Evolutionary conservation across 2,113 vertebrate genomes (phyloP).

Genomic region (Atractosteus spatula): DNA sequence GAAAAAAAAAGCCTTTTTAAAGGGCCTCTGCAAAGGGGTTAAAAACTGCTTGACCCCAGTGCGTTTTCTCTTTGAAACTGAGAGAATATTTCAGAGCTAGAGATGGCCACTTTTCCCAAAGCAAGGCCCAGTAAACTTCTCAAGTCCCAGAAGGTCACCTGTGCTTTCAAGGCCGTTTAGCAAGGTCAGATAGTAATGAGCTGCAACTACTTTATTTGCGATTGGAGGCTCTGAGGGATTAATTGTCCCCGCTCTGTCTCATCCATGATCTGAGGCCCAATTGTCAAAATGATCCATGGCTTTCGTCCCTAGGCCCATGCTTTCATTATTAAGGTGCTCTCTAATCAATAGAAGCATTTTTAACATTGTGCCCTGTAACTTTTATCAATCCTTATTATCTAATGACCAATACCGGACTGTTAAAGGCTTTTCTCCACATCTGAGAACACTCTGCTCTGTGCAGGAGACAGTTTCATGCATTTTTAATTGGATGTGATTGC

Average conservation of each 20-base stretch:
- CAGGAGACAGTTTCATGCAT: conserved; percentile 71
- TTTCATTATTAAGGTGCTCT: conserved; percentile 77
- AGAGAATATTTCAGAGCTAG: conserved; percentile 2
- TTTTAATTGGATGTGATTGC: conserved; percentile 86
- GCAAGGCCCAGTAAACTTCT: conserved; percentile 66
- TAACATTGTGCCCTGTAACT: conserved; percentile 71
- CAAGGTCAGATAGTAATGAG: conserved; percentile 81
- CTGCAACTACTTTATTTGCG: conserved; percentile 78
- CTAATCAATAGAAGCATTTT: conserved; percentile 80
- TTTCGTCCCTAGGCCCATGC: conserved; percentile 67
- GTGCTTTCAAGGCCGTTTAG: conserved; percentile 73
- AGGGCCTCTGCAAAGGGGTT: background rate
- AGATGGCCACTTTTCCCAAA: conserved; percentile 38
- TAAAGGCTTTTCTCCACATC: conserved; percentile 63
- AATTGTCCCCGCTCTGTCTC: conserved; percentile 79
- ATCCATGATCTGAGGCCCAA: conserved; percentile 67
- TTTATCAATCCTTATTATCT: conserved; percentile 86
- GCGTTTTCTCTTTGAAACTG: background rate
- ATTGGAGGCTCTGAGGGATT: conserved; percentile 78
- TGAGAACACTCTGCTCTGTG: conserved; percentile 61
- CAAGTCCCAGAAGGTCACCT: conserved; percentile 73
- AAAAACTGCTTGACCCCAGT: conserved; percentile 20
- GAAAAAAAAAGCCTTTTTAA: conserved; percentile 11
- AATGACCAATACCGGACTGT: conserved; percentile 71
- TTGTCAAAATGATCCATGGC: conserved; percentile 81